These are phyloP conservation scores for Calameuta pallipes DNA, from an alignment of 2,888 invertebrate species.

Conservation along the genomic window DNA sequence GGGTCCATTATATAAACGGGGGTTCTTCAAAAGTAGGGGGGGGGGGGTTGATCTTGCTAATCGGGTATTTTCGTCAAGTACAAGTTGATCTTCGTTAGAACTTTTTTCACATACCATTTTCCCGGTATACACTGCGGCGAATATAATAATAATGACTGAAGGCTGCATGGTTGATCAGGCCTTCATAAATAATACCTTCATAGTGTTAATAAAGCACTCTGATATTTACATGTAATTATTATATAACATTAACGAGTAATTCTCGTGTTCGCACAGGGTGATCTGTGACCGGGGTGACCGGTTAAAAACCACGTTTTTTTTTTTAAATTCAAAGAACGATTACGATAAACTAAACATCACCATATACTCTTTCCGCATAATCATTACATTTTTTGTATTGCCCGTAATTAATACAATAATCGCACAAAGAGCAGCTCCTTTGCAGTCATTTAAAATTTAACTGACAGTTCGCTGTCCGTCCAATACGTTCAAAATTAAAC, in stretches of 20 bases:
- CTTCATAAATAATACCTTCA: conserved; percentile 35
- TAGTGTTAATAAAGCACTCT: conserved; percentile 13
- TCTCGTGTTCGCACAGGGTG: conserved; percentile 20
- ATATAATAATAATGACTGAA: conserved; percentile 42
- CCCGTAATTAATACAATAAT: too few species aligned
- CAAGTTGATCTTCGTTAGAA: neutral
- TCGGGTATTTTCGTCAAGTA: conserved; percentile 23
- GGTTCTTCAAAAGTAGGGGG: neutral
- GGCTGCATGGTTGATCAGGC: conserved; percentile 60
- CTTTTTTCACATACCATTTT: neutral
- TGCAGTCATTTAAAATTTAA: neutral
- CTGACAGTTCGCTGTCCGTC: neutral
- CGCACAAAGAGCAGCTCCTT: neutral
- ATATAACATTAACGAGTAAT: conserved; percentile 16
- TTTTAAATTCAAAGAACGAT: neutral
- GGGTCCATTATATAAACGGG: conserved; percentile 8
- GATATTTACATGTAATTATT: conserved; percentile 21
- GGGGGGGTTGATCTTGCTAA: conserved; percentile 21
- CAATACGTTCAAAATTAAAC: neutral
- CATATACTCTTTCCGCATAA: neutral
- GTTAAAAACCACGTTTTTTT: neutral
- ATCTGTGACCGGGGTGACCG: neutral
- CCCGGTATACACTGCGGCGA: conserved; percentile 16
- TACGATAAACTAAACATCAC: neutral
- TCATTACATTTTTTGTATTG: too few species aligned